Evolutionary conservation across 2,888 invertebrate species (phyloP).

Genomic region (Acrobasis consociella): DNA sequence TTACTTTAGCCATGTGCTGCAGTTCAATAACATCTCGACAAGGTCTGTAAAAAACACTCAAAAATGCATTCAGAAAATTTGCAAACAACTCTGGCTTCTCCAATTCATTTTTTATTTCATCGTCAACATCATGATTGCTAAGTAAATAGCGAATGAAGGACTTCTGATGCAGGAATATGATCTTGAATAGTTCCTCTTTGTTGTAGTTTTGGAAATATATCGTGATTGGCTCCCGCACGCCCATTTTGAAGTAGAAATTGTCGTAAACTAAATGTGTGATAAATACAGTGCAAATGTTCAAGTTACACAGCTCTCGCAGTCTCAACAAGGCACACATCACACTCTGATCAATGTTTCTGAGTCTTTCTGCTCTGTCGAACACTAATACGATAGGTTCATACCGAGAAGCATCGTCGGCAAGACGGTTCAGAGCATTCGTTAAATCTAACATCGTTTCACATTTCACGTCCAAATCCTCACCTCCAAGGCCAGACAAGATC

Average conservation of each 20-base stretch:
- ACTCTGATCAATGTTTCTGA: slow-evolving; percentile 88
- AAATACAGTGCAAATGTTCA: slow-evolving; percentile 89
- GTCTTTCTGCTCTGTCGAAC: slow-evolving; percentile 91
- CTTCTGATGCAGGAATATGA: slow-evolving; percentile 67
- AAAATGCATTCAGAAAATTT: slow-evolving; percentile 91
- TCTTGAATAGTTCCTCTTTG: slow-evolving; percentile 85
- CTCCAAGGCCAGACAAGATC: slow-evolving; percentile 84
- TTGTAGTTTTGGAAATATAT: slow-evolving; percentile 92
- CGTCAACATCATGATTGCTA: slow-evolving; percentile 50
- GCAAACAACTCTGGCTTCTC: slow-evolving; percentile 84
- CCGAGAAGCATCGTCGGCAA: slow-evolving; percentile 47
- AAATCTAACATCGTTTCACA: slow-evolving; percentile 88
- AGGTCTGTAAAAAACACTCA: slow-evolving; percentile 92
- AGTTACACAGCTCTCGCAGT: slow-evolving; percentile 87
- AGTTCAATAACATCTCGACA: slow-evolving; percentile 94
- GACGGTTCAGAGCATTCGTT: slow-evolving; percentile 69
- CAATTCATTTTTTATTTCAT: slow-evolving; percentile 55
- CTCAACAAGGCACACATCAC: slow-evolving; percentile 88
- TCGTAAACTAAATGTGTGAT: slow-evolving; percentile 91
- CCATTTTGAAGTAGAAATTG: slow-evolving; percentile 88
- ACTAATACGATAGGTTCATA: slow-evolving; percentile 84
- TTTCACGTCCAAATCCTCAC: slow-evolving; percentile 69
- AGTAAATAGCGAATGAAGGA: slow-evolving; percentile 58
- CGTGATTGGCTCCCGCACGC: slow-evolving; percentile 87
- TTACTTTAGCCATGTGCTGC: slow-evolving; percentile 89